phyloP scores from a whole-genome alignment of 92 coral and sea anemone species.

The Pocillopora meandrina region DNA sequence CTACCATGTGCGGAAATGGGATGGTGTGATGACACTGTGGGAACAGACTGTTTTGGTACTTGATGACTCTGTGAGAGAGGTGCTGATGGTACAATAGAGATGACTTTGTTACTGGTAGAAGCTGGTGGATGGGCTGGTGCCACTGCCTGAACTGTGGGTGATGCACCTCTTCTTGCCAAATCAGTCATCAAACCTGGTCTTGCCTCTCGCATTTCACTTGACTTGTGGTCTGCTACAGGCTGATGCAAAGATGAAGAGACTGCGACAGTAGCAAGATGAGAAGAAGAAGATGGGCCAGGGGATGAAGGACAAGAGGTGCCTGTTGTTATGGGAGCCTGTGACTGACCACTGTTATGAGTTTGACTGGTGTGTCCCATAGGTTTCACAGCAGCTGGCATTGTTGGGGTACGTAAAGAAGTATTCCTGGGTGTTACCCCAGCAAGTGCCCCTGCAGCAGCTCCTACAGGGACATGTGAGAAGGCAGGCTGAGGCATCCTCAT shows the following conservation, averaged over 20 bases:
- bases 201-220: conserved; percentile 52
- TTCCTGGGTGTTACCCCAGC: conserved; percentile 84
- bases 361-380: conserved; percentile 52
- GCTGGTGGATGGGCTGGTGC: conserved; percentile 42
- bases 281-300: conserved; percentile 39
- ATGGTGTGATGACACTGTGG: conserved; percentile 49
- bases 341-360: conserved; percentile 39
- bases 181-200: conserved; percentile 64
- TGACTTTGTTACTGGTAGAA: conserved; percentile 58
- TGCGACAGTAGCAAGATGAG: conserved; percentile 44
- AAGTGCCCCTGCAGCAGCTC: conserved; percentile 86
- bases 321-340: conserved; percentile 43
- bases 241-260: conserved; percentile 51
- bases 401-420: conserved; percentile 52
- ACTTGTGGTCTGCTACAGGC: conserved; percentile 56
- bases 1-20: conserved; percentile 40
- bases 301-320: conserved; percentile 58
- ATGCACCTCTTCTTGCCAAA: conserved; percentile 45
- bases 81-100: conserved; percentile 45
- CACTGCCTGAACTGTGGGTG: conserved; percentile 52
- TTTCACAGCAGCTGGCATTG: conserved; percentile 56
- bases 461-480: conserved; percentile 82
- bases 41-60: conserved; percentile 42
- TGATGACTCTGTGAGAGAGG: conserved; percentile 52
- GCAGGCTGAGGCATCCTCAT: conserved; percentile 71